phyloP scores from a whole-genome alignment of 2,113 vertebrate genomes.

The Spermophilus dauricus region DNA sequence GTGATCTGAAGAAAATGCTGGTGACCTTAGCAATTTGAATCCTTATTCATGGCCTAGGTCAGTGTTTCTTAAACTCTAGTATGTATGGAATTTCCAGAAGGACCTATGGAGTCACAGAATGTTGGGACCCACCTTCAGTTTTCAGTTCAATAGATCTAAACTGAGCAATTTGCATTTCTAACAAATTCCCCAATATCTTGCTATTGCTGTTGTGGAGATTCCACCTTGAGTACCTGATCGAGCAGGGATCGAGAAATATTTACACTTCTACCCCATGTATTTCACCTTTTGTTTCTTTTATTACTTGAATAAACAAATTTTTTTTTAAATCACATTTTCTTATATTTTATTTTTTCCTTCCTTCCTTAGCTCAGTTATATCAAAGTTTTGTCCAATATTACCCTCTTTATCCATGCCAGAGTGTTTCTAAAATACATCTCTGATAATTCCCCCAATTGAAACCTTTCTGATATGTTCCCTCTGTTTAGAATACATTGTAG shows the following conservation, averaged over 20 bases:
- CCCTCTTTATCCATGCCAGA: background rate
- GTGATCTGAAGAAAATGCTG: background rate
- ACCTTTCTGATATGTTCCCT: background rate
- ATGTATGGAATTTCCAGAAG: background rate
- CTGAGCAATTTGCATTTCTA: background rate
- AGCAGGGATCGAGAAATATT: background rate
- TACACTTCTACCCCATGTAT: fast-evolving
- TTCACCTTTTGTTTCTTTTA: background rate
- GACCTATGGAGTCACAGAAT: background rate
- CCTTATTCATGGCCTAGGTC: fast-evolving
- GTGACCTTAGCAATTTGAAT: background rate
- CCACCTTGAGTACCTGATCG: background rate
- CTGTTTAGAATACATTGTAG: background rate
- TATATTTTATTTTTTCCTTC: background rate
- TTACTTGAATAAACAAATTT: background rate
- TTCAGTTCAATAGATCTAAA: background rate
- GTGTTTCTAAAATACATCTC: background rate
- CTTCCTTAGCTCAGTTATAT: background rate
- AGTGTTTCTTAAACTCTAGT: background rate
- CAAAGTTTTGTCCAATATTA: background rate
- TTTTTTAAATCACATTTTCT: background rate
- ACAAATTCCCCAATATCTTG: background rate
- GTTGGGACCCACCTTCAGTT: no score
- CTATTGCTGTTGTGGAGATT: background rate
- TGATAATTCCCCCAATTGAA: background rate